Evolutionary conservation across 2,888 invertebrate species (phyloP).

Genomic region (Patella caerulea): DNA sequence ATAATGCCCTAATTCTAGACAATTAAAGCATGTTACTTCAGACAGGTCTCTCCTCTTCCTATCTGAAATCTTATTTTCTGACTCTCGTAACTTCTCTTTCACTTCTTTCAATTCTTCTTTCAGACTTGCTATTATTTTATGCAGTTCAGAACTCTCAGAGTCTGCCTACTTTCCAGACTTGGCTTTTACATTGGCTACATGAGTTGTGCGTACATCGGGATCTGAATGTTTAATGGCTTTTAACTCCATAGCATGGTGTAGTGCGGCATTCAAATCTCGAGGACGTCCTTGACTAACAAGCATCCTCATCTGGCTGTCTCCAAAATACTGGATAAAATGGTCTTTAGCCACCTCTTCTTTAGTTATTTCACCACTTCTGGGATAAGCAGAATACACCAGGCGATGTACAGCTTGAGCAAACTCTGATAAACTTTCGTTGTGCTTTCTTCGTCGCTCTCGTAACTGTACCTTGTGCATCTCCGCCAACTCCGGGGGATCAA

Average conservation of each 20-base stretch:
- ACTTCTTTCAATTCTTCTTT: not conserved
- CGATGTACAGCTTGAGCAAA: not conserved
- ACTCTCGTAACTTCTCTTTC: not conserved
- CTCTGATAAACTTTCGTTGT: not conserved
- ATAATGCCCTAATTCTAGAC: not conserved
- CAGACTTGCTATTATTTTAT: not conserved
- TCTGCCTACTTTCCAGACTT: not conserved
- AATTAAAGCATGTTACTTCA: not conserved
- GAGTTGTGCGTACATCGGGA: not conserved
- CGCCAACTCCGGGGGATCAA: not conserved
- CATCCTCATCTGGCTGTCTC: not conserved
- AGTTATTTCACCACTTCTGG: not conserved
- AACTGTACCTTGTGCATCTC: conserved; percentile 7
- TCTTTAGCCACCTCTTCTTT: not conserved
- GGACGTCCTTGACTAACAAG: not conserved
- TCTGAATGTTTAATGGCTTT: not conserved
- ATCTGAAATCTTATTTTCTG: no score
- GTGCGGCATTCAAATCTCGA: not conserved
- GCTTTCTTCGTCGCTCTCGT: not conserved
- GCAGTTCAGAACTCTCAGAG: no score
- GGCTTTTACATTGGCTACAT: not conserved
- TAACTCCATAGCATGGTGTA: not conserved
- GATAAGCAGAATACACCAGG: not conserved
- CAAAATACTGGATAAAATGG: not conserved
- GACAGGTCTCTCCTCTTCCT: not conserved